A percentile compares a stretch with the other conserved stretches of the same genome.
These are phyloP conservation scores for Luffia ferchaultella DNA, from an alignment of 2,888 invertebrate genomes.

Conservation along the genomic window DNA sequence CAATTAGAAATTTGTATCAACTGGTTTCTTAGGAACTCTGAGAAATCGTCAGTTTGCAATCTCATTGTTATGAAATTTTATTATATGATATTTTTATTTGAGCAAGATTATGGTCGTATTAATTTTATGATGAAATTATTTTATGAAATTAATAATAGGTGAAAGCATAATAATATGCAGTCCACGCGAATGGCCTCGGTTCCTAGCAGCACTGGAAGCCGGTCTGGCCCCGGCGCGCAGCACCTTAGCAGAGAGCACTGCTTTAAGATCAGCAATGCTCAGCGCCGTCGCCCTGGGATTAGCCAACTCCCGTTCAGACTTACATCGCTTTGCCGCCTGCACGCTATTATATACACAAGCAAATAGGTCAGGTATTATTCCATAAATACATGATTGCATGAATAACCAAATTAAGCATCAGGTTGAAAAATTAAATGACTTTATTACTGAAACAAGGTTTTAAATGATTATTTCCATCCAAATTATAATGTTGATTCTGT, in stretches of 20 bases:
- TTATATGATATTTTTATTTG: no score
- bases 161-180: conserved; percentile 88
- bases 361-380: conserved; percentile 20
- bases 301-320: conserved; percentile 56
- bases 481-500: no score
- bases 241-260: conserved; percentile 59
- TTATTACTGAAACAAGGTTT: no score
- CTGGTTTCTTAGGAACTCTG: no score
- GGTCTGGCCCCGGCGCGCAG: conserved; percentile 51
- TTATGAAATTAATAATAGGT: no score
- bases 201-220: conserved; percentile 25
- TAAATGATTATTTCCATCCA: no score
- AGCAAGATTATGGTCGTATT: neutral
- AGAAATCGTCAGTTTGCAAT: no score
- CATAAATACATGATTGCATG: no score
- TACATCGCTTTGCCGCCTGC: conserved; percentile 60
- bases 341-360: conserved; percentile 75
- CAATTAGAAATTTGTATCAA: no score
- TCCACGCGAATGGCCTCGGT: conserved; percentile 29
- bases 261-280: conserved; percentile 70
- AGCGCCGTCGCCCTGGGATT: conserved; percentile 74
- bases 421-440: no score
- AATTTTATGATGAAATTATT: neutral
- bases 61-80: no score
- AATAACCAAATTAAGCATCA: no score